These are phyloP conservation scores for Xanthia icteritia DNA, from an alignment of 2,888 invertebrate species.

Conservation along the genomic window DNA sequence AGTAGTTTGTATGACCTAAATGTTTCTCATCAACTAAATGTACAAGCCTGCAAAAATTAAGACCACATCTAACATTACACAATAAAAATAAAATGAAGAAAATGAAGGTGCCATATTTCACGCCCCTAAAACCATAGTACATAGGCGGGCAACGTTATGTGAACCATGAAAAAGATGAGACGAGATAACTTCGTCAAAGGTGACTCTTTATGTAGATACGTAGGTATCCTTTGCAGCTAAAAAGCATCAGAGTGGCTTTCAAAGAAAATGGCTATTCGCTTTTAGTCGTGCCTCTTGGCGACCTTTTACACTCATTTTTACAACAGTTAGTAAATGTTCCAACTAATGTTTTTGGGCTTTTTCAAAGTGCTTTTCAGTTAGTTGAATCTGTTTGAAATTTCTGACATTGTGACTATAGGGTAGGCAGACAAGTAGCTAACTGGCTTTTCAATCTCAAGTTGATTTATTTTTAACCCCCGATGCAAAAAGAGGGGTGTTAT, in stretches of 20 bases:
- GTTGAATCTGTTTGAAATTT: constrained; percentile 2
- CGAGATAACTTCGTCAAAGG: constrained; percentile 81
- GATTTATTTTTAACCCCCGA: too few relatives aligned
- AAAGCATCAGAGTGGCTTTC: constrained; percentile 74
- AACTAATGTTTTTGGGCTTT: constrained; percentile 60
- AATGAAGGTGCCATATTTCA: constrained; percentile 64
- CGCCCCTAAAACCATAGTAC: constrained; percentile 51
- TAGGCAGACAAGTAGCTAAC: background rate
- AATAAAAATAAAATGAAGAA: constrained; percentile 56
- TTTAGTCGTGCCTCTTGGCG: constrained; percentile 64
- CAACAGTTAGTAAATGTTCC: constrained; percentile 57
- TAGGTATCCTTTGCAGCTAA: constrained; percentile 71
- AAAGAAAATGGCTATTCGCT: constrained; percentile 74
- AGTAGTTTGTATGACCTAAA: constrained; percentile 34
- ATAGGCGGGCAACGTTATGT: constrained; percentile 52
- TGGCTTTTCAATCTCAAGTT: too few relatives aligned
- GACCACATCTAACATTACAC: constrained; percentile 41
- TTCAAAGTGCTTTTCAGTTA: constrained; percentile 39
- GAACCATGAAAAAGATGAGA: constrained; percentile 77
- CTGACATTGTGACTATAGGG: background rate
- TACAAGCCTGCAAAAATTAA: constrained; percentile 47
- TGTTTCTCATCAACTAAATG: constrained; percentile 50
- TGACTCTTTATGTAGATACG: constrained; percentile 75
- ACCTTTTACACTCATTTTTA: constrained; percentile 71
- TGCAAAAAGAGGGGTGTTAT: too few relatives aligned